Conservation (phyloP, 2,797 vertebrate genomes). For the Anguilla obscura region DNA sequence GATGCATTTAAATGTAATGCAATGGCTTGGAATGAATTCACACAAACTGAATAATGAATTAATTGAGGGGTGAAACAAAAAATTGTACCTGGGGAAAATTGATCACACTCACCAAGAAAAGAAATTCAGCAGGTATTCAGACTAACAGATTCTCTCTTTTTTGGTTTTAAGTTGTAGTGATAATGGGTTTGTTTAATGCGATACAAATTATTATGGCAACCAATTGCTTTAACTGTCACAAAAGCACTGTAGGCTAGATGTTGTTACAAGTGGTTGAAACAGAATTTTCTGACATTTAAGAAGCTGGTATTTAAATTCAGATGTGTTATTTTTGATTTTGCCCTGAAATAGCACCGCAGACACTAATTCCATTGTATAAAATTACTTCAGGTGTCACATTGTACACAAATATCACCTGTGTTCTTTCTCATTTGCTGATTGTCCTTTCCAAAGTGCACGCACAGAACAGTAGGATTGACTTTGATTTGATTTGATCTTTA, state of each 20-base stretch:
- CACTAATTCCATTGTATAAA: background rate
- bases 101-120: background rate
- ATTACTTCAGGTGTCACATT: background rate
- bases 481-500: background rate
- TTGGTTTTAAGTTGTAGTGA: background rate
- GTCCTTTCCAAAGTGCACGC: background rate
- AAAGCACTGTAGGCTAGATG: background rate
- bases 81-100: background rate
- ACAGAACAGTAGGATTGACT: background rate
- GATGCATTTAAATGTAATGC: too few relatives aligned
- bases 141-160: background rate
- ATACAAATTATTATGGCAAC: background rate
- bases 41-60: background rate
- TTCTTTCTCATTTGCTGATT: background rate
- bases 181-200: background rate
- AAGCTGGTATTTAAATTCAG: background rate
- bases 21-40: too few relatives aligned
- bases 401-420: background rate
- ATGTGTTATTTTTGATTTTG: background rate
- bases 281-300: background rate
- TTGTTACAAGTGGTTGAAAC: background rate
- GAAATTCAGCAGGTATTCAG: background rate
- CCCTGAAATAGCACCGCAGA: background rate
- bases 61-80: background rate
- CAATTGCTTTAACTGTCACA: background rate